A percentile compares a stretch with the other conserved stretches of the same genome.
Evolutionary conservation across 1,140 invertebrate species (phyloP).

Genomic region (Euwallacea similis): DNA sequence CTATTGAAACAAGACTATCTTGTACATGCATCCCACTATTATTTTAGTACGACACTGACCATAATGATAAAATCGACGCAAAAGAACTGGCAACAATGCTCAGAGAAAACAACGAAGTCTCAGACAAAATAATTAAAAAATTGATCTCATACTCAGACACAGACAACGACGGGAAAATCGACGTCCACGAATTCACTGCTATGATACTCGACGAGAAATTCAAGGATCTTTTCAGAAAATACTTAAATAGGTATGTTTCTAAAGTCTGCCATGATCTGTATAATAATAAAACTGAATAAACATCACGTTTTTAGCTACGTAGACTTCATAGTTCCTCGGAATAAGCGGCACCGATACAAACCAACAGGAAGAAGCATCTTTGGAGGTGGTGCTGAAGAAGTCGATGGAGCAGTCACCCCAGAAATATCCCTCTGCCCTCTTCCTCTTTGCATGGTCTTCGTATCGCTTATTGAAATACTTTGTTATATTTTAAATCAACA

Average conservation of each 20-base stretch:
- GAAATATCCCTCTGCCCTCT: constrained; percentile 84
- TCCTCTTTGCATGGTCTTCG: constrained; percentile 79
- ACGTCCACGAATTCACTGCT: constrained; percentile 75
- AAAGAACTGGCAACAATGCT: constrained; percentile 31
- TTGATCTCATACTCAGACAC: constrained; percentile 56
- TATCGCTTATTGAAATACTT: constrained; percentile 69
- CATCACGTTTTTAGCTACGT: constrained; percentile 26
- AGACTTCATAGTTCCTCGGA: constrained; percentile 42
- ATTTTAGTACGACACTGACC: constrained; percentile 24
- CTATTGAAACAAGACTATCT: too few relatives aligned
- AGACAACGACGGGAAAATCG: constrained; percentile 72
- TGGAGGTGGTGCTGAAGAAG: constrained; percentile 4
- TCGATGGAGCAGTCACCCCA: constrained; percentile 78
- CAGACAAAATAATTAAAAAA: constrained; percentile 24
- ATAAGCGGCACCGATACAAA: constrained; percentile 45
- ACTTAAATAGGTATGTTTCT: constrained; percentile 21
- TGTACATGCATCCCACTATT: too few relatives aligned
- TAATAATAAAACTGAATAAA: background rate
- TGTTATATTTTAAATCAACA: constrained; percentile 57
- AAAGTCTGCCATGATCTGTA: background rate
- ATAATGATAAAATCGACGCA: constrained; percentile 30
- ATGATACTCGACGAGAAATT: constrained; percentile 70
- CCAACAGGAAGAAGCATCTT: constrained; percentile 7
- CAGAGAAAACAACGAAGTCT: constrained; percentile 20
- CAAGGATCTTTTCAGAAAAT: constrained; percentile 57